Evolutionary conservation across 2,888 invertebrate species (phyloP), one percentile per base, ranked within the genome.

Genomic region (Hirtodrosophila confusa): DNA sequence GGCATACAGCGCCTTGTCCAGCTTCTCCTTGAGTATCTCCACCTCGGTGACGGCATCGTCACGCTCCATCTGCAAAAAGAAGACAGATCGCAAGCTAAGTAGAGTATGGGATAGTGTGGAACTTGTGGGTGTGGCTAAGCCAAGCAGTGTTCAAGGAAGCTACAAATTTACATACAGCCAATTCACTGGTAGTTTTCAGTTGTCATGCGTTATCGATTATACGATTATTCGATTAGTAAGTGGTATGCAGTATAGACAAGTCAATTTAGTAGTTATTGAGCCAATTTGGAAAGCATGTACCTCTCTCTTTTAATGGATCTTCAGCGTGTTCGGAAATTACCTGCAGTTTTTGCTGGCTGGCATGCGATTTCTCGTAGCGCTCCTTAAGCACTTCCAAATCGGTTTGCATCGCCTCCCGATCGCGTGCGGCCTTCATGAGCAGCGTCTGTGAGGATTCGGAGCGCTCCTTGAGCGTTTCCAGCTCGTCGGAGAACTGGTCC

Each of bases 341-440:
- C 92, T 96, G 96, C 44, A 96, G 92, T 91, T 97, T 97, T 91
- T 97, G 96, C 80, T 97, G 96, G 83, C 95, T 94, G 82, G 94
- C 93, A 90, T 97, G 96, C 10, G 95, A 94, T 90, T 97, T 97
- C 90, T 97, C 97, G 94, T 97, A 96, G 89, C 97, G 92, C 80
- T 98, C 97, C 89, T 97, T 95, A 8, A 97, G 93, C 44, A 97
- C 94, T 57, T 97, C 97, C 73, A 97, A 92, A 92, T 98, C 98
- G 0, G 96, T 95, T 79, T 96, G 94, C 65, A 96, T 94, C 70
- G 95, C 96, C 88, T 98, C 97, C 75, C 95, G 93, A 84, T 98
- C 98, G 29, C 97, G 93, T 68, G 96, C 96, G 29, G 95, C 94
- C 90, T 97, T 95, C 77, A 95, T 94, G 45, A 97, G 94, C 75